phyloP scores from a whole-genome alignment of 2,797 vertebrate genomes.

The Sphenodon punctatus region DNA sequence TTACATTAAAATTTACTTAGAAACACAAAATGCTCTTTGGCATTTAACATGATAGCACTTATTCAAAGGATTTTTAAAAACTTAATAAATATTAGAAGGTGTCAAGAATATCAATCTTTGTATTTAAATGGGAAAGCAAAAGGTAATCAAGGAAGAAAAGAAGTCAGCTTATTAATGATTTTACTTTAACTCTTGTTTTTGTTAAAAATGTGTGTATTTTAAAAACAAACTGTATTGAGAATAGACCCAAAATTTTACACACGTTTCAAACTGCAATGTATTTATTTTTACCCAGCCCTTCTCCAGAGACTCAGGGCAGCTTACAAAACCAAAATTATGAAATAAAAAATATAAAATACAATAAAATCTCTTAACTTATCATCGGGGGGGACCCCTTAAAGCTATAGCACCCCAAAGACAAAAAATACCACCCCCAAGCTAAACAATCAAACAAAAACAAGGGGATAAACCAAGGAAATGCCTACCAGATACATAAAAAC shows the following conservation, averaged over 20 bases:
- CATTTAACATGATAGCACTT: neutral
- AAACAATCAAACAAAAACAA: no score
- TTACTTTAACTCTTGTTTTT: neutral
- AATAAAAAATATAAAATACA: no score
- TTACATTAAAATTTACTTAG: neutral
- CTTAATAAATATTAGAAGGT: neutral
- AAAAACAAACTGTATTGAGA: neutral
- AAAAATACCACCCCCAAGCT: no score
- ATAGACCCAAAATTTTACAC: neutral
- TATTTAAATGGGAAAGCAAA: neutral
- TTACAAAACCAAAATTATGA: no score
- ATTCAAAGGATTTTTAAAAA: neutral
- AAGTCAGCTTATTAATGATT: neutral
- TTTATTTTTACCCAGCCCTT: no score
- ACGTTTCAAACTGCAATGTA: neutral
- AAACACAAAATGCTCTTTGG: neutral
- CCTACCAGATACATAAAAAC: no score
- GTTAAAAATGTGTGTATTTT: neutral
- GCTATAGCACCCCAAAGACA: no score
- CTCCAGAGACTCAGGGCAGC: no score
- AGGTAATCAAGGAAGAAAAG: neutral
- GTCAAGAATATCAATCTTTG: neutral
- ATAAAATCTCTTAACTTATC: no score
- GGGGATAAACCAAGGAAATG: no score
- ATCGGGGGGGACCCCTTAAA: no score